Conservation (phyloP, 1,140 invertebrate genomes). For the Pogonognathellus flavescens region DNA sequence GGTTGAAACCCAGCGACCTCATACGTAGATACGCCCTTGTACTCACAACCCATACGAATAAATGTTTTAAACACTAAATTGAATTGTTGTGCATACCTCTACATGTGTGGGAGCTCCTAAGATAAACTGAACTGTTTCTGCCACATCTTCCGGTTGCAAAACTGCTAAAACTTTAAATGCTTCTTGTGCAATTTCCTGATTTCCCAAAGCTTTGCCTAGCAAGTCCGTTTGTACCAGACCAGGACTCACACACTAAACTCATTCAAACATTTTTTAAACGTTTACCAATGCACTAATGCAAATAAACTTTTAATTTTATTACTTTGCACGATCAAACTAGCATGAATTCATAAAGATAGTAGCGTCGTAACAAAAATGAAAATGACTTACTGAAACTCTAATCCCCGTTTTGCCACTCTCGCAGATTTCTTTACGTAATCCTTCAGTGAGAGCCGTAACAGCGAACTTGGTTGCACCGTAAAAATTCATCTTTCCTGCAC, state of each 20-base stretch:
- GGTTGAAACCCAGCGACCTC: no score
- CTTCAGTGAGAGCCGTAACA: constrained; percentile 70
- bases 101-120: constrained; percentile 72
- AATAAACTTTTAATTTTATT: not conserved
- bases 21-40: no score
- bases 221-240: constrained; percentile 74
- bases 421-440: constrained; percentile 40
- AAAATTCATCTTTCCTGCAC: constrained; percentile 65
- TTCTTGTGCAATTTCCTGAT: constrained; percentile 42
- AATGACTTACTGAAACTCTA: not conserved
- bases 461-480: constrained; percentile 71
- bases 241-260: constrained; percentile 71
- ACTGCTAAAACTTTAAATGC: not conserved
- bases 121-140: constrained; percentile 74
- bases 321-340: no score
- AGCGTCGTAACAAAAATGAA: not conserved
- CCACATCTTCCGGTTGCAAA: constrained; percentile 72
- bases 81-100: not conserved
- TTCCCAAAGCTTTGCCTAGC: constrained; percentile 63
- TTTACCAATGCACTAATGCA: constrained; percentile 26
- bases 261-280: not conserved
- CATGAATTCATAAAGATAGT: no score
- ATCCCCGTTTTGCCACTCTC: not conserved
- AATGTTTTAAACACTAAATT: not conserved
- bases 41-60: no score